phyloP scores from a whole-genome alignment of 1,140 invertebrate genomes.

The Babylonia areolata region DNA sequence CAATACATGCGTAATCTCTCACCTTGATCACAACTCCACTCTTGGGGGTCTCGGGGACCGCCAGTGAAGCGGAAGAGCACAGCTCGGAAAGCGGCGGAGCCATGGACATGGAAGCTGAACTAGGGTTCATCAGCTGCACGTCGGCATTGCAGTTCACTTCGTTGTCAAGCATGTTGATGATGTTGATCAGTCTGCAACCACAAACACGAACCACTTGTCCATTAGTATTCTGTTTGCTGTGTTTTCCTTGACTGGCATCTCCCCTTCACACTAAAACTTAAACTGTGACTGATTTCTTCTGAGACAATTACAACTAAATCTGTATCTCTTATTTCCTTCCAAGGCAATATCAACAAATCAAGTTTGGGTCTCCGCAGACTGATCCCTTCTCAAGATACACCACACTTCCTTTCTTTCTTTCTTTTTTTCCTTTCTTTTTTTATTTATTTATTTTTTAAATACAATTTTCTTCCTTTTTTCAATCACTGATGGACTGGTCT shows the following conservation, averaged over 20 bases:
- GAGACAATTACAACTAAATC: background rate
- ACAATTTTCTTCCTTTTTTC: too few relatives aligned
- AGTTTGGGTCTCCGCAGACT: too few relatives aligned
- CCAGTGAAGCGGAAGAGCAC: slow-evolving; percentile 46
- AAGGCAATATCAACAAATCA: too few relatives aligned
- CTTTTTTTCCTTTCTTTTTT: too few relatives aligned
- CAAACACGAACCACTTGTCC: background rate
- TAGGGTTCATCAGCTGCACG: slow-evolving; percentile 41
- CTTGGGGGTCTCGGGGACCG: slow-evolving; percentile 49
- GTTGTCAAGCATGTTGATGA: slow-evolving; percentile 54
- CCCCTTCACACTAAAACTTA: background rate
- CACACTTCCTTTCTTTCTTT: too few relatives aligned
- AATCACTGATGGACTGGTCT: too few relatives aligned
- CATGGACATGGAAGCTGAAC: slow-evolving; percentile 15
- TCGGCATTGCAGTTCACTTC: slow-evolving; percentile 48
- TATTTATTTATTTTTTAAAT: too few relatives aligned
- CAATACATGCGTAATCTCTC: background rate
- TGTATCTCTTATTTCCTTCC: background rate
- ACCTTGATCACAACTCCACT: slow-evolving; percentile 56
- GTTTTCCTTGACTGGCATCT: background rate
- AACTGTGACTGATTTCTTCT: background rate
- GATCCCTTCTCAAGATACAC: too few relatives aligned
- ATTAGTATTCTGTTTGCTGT: background rate
- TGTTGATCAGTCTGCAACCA: background rate
- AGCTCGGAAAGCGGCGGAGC: slow-evolving; percentile 35